Evolutionary conservation across 2,113 vertebrate species (phyloP).

Genomic region (Indicator indicator): DNA sequence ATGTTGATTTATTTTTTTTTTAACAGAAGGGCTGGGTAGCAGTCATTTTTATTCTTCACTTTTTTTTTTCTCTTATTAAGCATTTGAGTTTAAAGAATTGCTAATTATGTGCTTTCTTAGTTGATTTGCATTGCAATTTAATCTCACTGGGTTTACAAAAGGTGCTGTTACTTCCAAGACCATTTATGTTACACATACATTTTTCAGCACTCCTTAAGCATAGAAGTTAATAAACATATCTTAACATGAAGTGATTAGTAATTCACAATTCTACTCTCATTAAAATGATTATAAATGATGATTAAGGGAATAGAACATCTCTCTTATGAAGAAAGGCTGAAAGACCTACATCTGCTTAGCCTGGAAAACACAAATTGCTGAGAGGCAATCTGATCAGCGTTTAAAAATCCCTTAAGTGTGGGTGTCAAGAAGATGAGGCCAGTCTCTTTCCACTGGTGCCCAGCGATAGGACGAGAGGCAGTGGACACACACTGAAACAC

Average conservation of each 20-base stretch:
- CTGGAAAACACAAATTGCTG: too few species aligned
- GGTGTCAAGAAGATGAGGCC: too few species aligned
- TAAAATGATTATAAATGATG: neutral
- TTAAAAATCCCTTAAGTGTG: too few species aligned
- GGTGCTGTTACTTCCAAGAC: neutral
- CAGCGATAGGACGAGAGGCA: too few species aligned
- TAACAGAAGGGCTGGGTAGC: neutral
- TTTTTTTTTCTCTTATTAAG: neutral
- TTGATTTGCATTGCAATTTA: conserved; percentile 5
- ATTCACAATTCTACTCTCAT: neutral
- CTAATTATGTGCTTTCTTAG: conserved; percentile 18
- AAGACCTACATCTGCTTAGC: too few species aligned
- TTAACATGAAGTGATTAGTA: neutral
- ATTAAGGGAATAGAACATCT: too few species aligned
- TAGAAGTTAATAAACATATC: neutral
- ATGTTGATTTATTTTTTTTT: neutral
- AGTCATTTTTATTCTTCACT: neutral
- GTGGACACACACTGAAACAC: too few species aligned
- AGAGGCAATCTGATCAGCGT: too few species aligned
- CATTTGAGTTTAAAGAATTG: neutral
- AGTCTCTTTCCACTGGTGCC: too few species aligned
- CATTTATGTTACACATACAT: neutral
- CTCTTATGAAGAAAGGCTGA: too few species aligned
- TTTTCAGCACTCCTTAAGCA: neutral
- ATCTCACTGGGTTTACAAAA: neutral